phyloP scores from a whole-genome alignment of 2,888 invertebrate genomes.

The Chrysolina haemoptera region DNA sequence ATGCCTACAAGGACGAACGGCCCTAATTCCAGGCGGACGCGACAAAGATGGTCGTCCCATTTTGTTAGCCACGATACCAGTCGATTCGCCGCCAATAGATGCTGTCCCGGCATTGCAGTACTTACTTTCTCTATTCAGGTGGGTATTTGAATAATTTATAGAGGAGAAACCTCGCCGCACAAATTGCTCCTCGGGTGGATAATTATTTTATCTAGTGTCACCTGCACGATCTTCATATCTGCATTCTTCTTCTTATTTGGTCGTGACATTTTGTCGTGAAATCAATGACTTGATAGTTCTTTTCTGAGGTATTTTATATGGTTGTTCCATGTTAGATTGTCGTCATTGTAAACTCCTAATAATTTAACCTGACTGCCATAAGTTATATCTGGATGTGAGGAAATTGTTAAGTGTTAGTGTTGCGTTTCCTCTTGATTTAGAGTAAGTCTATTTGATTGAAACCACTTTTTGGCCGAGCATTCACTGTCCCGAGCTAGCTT shows the following conservation, averaged over 20 bases:
- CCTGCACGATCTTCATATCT: constrained; percentile 12
- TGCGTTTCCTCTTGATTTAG: too few species aligned
- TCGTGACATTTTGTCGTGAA: background rate
- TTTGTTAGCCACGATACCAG: constrained; percentile 75
- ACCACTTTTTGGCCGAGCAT: too few species aligned
- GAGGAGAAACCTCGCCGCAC: constrained; percentile 13
- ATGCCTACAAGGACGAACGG: constrained; percentile 74
- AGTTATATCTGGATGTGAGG: too few species aligned
- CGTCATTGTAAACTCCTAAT: too few species aligned
- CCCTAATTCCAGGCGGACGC: constrained; percentile 77
- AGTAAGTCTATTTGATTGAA: too few species aligned
- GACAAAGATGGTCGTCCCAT: constrained; percentile 78
- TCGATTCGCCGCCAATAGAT: constrained; percentile 72
- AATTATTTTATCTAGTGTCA: constrained; percentile 14
- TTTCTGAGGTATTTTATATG: too few species aligned
- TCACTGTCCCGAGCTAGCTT: too few species aligned
- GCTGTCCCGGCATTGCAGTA: constrained; percentile 69
- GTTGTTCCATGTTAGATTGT: too few species aligned
- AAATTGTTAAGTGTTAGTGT: too few species aligned
- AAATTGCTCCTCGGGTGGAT: background rate
- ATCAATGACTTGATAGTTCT: background rate
- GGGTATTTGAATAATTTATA: constrained; percentile 47
- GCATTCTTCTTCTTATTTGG: constrained; percentile 2
- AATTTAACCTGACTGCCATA: too few species aligned
- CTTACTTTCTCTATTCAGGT: constrained; percentile 74